phyloP scores from a whole-genome alignment of 1,140 invertebrate species.

The Apis cerana region DNA sequence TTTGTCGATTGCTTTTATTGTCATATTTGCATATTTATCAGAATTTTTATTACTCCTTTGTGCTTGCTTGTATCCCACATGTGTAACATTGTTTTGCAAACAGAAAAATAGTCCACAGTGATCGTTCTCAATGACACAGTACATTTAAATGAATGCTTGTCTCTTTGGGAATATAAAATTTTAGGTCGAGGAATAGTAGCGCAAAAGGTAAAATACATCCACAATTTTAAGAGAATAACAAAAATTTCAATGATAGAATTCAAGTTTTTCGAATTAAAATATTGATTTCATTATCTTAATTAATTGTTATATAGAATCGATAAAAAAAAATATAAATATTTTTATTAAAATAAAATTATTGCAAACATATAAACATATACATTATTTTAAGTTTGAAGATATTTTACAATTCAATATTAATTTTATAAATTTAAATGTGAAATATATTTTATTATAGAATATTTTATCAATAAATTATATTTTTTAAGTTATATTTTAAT shows the following conservation, averaged over 20 bases:
- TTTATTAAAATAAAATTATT: background rate
- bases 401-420: too few species aligned
- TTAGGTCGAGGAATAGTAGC: background rate
- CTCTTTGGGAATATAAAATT: slow-evolving; percentile 3
- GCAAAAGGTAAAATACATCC: background rate
- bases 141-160: background rate
- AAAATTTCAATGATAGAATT: background rate
- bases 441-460: too few species aligned
- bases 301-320: background rate
- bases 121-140: slow-evolving; percentile 4
- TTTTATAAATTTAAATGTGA: too few species aligned
- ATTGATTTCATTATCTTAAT: background rate
- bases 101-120: background rate
- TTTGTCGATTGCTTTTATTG: background rate
- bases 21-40: background rate
- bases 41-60: background rate
- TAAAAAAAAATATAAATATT: background rate
- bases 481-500: too few species aligned
- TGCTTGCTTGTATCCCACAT: background rate
- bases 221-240: background rate
- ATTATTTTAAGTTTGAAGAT: too few species aligned
- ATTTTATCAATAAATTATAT: too few species aligned
- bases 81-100: background rate
- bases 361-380: too few species aligned
- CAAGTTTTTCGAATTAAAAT: background rate